Evolutionary conservation across 1,140 invertebrate genomes (phyloP).

Genomic region (Eurosta solidaginis): DNA sequence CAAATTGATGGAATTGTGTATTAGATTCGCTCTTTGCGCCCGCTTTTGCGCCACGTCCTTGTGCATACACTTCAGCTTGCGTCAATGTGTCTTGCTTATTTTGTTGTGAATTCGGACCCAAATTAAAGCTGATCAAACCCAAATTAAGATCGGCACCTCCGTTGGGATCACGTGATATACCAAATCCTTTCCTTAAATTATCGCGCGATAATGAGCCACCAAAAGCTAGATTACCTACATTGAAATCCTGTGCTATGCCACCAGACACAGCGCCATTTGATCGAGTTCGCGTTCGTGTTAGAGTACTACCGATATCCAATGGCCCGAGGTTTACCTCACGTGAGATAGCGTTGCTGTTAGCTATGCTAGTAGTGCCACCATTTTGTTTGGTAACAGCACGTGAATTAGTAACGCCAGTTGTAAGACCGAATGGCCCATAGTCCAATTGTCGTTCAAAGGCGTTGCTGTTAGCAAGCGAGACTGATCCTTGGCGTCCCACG

Average conservation of each 20-base stretch:
- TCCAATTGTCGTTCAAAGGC: slow-evolving; percentile 50
- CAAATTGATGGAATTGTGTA: slow-evolving; percentile 43
- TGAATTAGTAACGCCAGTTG: slow-evolving; percentile 47
- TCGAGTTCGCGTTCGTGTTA: slow-evolving; percentile 46
- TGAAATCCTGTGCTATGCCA: slow-evolving; percentile 45
- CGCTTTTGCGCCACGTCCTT: slow-evolving; percentile 41
- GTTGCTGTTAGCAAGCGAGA: slow-evolving; percentile 47
- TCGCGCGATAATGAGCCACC: slow-evolving; percentile 47
- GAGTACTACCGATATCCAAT: slow-evolving; percentile 49
- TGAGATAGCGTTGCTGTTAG: slow-evolving; percentile 46
- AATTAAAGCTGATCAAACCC: slow-evolving; percentile 47
- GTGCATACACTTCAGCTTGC: slow-evolving; percentile 49
- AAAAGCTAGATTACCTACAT: slow-evolving; percentile 47
- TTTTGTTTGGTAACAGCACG: slow-evolving; percentile 46
- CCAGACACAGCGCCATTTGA: slow-evolving; percentile 44
- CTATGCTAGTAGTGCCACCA: slow-evolving; percentile 44
- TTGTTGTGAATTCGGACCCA: slow-evolving; percentile 40
- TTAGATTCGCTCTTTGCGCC: slow-evolving; percentile 43
- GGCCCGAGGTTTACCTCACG: slow-evolving; percentile 46
- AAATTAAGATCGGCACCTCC: slow-evolving; percentile 46
- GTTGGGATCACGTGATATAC: slow-evolving; percentile 45
- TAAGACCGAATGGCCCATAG: slow-evolving; percentile 45
- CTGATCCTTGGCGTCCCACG: slow-evolving; percentile 41
- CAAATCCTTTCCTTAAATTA: slow-evolving; percentile 50
- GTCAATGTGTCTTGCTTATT: slow-evolving; percentile 36